These are phyloP conservation scores for Rhinophrynus dorsalis DNA, from an alignment of 2,797 vertebrate species.

Conservation along the genomic window DNA sequence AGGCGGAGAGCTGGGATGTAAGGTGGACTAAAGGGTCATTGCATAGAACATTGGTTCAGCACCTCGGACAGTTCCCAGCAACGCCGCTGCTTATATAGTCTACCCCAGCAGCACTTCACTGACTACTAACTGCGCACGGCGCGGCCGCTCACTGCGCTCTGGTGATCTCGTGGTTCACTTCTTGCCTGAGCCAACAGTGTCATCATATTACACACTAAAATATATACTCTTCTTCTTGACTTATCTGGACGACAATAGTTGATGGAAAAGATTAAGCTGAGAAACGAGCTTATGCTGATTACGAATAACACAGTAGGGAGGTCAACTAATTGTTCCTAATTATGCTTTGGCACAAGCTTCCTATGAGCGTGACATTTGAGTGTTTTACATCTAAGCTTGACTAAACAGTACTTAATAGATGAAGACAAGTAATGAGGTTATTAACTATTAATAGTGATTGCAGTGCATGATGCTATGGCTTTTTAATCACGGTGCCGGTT, in stretches of 20 bases:
- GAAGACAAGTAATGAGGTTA: neutral
- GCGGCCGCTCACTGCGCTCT: conserved; percentile 32
- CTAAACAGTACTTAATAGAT: conserved; percentile 10
- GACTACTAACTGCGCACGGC: too few relatives aligned
- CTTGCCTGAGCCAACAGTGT: conserved; percentile 30
- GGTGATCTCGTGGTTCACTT: conserved; percentile 38
- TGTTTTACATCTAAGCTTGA: neutral
- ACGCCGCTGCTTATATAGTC: conserved; percentile 45
- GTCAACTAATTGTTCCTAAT: conserved; percentile 67
- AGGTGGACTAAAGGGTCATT: too few relatives aligned
- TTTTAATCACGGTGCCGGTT: conserved; percentile 3
- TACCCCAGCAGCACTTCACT: conserved; percentile 56
- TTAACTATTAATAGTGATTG: conserved; percentile 32
- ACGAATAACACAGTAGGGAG: conserved; percentile 56
- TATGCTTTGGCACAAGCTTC: conserved; percentile 49
- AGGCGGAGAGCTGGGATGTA: too few relatives aligned
- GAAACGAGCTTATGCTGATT: conserved; percentile 42
- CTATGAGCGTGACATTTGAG: conserved; percentile 58
- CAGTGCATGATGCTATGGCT: conserved; percentile 1
- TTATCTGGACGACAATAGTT: conserved; percentile 40
- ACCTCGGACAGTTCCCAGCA: conserved; percentile 60
- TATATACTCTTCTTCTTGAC: conserved; percentile 15
- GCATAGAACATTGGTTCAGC: too few relatives aligned
- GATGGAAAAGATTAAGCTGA: conserved; percentile 38
- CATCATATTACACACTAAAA: conserved; percentile 16